Evolutionary conservation across 1,140 invertebrate species (phyloP), one percentile per base, ranked within the genome.

Genomic region (Oncopodura yosiiana): DNA sequence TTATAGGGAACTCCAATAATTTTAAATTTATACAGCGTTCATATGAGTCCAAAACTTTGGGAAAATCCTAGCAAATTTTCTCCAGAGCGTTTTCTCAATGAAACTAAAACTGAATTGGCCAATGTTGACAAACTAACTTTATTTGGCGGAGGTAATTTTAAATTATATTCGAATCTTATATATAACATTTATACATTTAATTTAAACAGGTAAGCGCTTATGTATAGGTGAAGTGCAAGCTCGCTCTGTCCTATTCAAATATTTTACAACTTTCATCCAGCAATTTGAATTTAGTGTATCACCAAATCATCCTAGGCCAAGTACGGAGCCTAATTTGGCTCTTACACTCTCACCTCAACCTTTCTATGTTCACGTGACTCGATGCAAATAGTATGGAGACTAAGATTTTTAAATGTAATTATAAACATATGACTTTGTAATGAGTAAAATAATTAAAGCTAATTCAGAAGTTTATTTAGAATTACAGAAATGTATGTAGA

Each of bases 1-100:
- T n/a, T 74, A 24, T 61, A 86, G 81, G 82, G 86, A 56, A 84
- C 85, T 18, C 84, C 86, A 77, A 77, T 90, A 1, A 75, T 90
- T 4, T 78, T 80, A 14, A 92, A 89, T 67, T 82, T 85, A 60
- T 81, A 82, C 50, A 79, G 78, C 43, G 76, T 84, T 39, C 72
- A 90, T 21, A 82, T 82, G 74, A 80, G 86, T 62, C 74, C 81
- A 2, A 71, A 78, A 2, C 77, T 78, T 43, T 86, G 83, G 66
- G 74, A 69, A 5, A 74, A 91, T 34, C 84, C 87, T 0, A 75
- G 83, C 41, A 66, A 70, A 19, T 90, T 89, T 68, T 74, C 77
- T 50, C 88, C 88, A 0, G 84, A 88, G 57, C 73, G 87, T 59
- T 90, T 84, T 67, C 67, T 90, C 1, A 73, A 80, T 26, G 70